Evolutionary conservation across 2,797 vertebrate species (phyloP), one percentile per base, ranked within the genome.

Genomic region (Xenentodon cancila): DNA sequence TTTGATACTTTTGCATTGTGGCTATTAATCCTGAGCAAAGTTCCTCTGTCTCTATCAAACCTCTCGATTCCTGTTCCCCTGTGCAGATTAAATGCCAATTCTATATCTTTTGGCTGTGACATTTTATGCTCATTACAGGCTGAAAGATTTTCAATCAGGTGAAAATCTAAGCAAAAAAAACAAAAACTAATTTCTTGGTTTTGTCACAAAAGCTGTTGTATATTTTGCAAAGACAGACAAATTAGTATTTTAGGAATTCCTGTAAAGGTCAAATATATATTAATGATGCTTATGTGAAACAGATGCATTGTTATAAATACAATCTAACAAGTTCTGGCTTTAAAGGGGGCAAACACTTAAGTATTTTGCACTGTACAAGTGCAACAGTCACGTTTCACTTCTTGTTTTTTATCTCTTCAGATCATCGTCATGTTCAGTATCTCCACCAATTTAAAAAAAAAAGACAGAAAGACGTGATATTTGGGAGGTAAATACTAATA

Each of bases 121-220:
- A 91, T 92, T 91, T 92, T 67, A 79, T 80, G 82, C 81, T 91
- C 75, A 86, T 91, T 91, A 90, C 67, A 64, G 52, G 55, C 75
- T 71, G 66, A 91, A 81, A 66, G 86, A 91, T 91, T 88, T 91
- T 90, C 79, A 84, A 87, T 92, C 86, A 90, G 68, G 76, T 84
- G 49, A 62, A 84, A 82, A 76, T 83, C 84, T 68, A 67, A 78
- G 68, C 74, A 75, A 68, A 78, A 70, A 75, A 79, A 84, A 84
- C 9, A 47, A 19, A 19, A 19, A 6, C 1, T 2, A 19, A 50
- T 19, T 6, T 30, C 30, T 8, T 30, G 7, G 30, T 30, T 30
- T 73, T 68, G 63, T 77, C 67, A 68, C 59, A 21, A 72, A 48
- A 11, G 17, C 53, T 57, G 53, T 52, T 75, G 68, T 48, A 58